phyloP scores from a whole-genome alignment of 2,888 invertebrate species.

The Pandemis corylana region DNA sequence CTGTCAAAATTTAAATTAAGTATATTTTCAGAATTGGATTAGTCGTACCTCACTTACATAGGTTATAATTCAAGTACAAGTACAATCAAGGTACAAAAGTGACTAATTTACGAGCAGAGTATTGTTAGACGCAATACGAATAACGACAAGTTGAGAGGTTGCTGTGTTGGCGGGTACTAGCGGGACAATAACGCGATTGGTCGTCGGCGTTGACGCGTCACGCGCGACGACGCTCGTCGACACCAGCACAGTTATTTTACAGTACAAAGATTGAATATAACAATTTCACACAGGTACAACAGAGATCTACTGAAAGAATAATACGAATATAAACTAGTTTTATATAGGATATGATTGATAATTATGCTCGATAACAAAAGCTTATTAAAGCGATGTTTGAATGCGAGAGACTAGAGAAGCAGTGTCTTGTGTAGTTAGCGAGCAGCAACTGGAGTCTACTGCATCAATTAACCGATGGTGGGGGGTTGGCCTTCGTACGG shows the following conservation, averaged over 20 bases:
- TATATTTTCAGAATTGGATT: conserved; percentile 84
- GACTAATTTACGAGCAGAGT: conserved; percentile 83
- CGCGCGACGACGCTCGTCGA: conserved; percentile 66
- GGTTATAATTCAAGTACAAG: conserved; percentile 79
- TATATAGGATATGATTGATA: conserved; percentile 81
- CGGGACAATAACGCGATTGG: conserved; percentile 72
- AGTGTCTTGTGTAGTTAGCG: conserved; percentile 73
- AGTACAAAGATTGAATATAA: conserved; percentile 78
- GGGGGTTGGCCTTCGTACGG: conserved; percentile 70
- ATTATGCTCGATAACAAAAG: conserved; percentile 82
- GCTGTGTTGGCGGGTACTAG: conserved; percentile 55
- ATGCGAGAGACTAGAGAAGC: conserved; percentile 84
- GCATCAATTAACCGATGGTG: conserved; percentile 83
- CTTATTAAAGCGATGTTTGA: conserved; percentile 75
- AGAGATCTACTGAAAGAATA: conserved; percentile 85
- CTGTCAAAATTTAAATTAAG: conserved; percentile 85
- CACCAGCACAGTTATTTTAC: conserved; percentile 70
- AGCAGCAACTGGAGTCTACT: conserved; percentile 80
- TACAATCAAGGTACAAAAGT: conserved; percentile 82
- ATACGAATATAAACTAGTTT: conserved; percentile 82
- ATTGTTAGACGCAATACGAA: conserved; percentile 73
- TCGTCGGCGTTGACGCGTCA: conserved; percentile 65
- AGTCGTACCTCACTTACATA: conserved; percentile 79
- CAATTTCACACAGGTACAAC: conserved; percentile 84
- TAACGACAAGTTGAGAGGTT: conserved; percentile 70